These are phyloP conservation scores for Carduelis carduelis DNA, from an alignment of 2,797 vertebrate genomes.

Conservation along the genomic window DNA sequence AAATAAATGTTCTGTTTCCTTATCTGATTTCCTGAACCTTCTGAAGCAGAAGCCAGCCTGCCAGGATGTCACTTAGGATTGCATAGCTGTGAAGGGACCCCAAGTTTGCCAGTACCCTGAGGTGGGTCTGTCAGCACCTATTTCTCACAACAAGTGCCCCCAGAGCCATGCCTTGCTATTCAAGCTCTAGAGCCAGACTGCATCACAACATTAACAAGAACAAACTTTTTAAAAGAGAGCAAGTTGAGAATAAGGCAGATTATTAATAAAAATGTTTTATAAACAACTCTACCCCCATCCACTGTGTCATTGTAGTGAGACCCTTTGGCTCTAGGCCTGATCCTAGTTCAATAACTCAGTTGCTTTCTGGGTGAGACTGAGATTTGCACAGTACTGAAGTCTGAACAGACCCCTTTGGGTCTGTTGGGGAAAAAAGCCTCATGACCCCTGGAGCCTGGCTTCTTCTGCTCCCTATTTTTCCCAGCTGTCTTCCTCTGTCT, in stretches of 20 bases:
- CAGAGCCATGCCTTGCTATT: background rate
- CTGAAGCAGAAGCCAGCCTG: background rate
- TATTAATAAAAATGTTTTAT: background rate
- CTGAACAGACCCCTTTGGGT: background rate
- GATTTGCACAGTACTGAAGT: background rate
- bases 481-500: constrained; percentile 4
- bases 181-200: background rate
- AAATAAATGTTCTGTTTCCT: background rate
- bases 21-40: background rate
- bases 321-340: background rate
- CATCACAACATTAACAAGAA: background rate
- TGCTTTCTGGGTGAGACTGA: background rate
- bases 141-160: constrained; percentile 33
- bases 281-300: fast-evolving
- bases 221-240: background rate
- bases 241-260: background rate
- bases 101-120: constrained; percentile 3
- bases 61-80: background rate
- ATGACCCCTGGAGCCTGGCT: background rate
- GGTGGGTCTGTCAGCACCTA: constrained; percentile 22
- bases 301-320: background rate
- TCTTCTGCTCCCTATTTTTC: background rate
- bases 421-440: background rate
- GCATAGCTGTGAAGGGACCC: background rate
- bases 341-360: background rate